phyloP scores from a whole-genome alignment of 2,888 invertebrate species.

The Drepana falcataria region DNA sequence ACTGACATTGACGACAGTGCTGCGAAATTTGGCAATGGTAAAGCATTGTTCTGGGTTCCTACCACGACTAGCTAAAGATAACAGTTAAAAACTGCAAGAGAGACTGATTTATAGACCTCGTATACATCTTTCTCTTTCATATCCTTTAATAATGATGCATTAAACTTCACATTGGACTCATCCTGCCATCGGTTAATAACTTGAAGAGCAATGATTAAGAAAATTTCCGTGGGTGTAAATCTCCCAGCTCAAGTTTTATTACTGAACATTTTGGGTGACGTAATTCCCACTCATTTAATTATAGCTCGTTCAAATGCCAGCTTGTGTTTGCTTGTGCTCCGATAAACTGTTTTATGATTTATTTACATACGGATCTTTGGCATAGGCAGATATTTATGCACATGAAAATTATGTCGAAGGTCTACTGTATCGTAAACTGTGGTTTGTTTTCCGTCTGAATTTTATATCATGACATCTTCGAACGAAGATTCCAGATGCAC shows the following conservation, averaged over 20 bases:
- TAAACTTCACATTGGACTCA: too few relatives aligned
- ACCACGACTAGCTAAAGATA: not conserved
- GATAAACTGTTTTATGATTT: slow-evolving; percentile 54
- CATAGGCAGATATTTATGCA: slow-evolving; percentile 12
- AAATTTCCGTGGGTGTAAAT: slow-evolving; percentile 46
- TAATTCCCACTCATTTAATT: slow-evolving; percentile 49
- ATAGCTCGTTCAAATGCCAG: slow-evolving; percentile 70
- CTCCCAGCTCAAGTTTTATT: slow-evolving; percentile 47
- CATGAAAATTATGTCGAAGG: slow-evolving; percentile 5
- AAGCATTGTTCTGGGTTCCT: too few relatives aligned
- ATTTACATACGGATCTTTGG: slow-evolving; percentile 42
- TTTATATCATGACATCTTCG: slow-evolving; percentile 10
- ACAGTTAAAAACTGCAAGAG: not conserved
- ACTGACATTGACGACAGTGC: slow-evolving; percentile 65
- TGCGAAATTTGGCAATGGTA: slow-evolving; percentile 15
- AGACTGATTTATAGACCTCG: too few relatives aligned
- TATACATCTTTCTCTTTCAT: too few relatives aligned
- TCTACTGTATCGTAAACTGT: slow-evolving; percentile 5
- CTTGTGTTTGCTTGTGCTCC: slow-evolving; percentile 46
- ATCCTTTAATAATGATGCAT: too few relatives aligned
- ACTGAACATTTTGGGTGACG: slow-evolving; percentile 32
- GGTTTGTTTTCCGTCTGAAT: slow-evolving; percentile 2
- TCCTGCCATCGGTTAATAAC: too few relatives aligned
- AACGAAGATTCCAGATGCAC: too few relatives aligned
- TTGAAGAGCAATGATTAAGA: not conserved